Evolutionary conservation across 2,113 vertebrate species (phyloP).

Genomic region (Brienomyrus brachyistius): DNA sequence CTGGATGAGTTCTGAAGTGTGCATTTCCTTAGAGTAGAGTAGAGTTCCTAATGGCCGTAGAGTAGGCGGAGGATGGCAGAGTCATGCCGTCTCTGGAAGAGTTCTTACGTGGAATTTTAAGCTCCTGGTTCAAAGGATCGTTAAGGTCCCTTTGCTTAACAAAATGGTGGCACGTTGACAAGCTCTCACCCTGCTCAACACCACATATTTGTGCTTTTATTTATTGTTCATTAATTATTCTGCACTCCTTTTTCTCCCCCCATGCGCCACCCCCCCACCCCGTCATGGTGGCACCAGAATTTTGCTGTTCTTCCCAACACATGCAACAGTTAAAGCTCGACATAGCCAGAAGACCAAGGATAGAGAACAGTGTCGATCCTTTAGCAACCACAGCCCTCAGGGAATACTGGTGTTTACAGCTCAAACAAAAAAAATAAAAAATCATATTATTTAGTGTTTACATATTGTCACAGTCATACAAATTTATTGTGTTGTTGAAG

Average conservation of each 20-base stretch:
- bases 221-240: not conserved
- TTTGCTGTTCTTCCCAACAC: not conserved
- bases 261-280: not conserved
- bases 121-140: not conserved
- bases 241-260: not conserved
- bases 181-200: not conserved
- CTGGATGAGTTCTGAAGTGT: not conserved
- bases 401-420: not conserved
- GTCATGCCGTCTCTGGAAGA: no score
- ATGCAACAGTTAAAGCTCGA: not conserved
- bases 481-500: not conserved
- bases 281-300: not conserved
- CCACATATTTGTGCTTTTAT: not conserved
- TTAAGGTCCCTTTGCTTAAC: not conserved
- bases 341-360: not conserved
- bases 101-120: not conserved
- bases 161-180: not conserved
- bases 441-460: not conserved
- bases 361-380: not conserved
- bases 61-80: not conserved
- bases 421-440: not conserved
- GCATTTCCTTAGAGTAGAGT: constrained; percentile 17
- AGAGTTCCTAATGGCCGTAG: constrained; percentile 10
- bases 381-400: not conserved
- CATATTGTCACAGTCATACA: not conserved